Evolutionary conservation across 2,888 invertebrate genomes (phyloP).

Genomic region (Brenthis ino): DNA sequence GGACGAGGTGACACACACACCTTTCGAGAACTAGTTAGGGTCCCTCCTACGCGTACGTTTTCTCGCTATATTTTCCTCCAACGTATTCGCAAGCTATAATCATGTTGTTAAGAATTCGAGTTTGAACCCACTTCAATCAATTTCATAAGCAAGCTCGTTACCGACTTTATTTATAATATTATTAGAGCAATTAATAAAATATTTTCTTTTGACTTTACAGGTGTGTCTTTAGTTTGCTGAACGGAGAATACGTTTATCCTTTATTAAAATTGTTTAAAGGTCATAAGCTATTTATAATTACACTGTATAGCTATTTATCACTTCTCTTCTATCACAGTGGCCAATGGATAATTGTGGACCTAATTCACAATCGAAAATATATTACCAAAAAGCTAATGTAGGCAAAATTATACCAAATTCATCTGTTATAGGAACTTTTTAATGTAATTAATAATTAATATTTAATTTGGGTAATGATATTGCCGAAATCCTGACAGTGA

Average conservation of each 20-base stretch:
- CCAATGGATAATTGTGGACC: conserved; percentile 63
- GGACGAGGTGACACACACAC: too few species aligned
- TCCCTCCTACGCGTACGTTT: too few species aligned
- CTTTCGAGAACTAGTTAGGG: too few species aligned
- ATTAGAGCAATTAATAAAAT: not conserved
- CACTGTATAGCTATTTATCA: conserved; percentile 53
- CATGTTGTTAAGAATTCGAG: too few species aligned
- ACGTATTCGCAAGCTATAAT: too few species aligned
- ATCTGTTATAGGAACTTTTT: not conserved
- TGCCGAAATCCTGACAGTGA: too few species aligned
- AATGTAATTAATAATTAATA: too few species aligned
- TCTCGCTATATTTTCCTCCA: too few species aligned
- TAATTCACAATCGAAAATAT: conserved; percentile 54
- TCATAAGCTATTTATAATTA: conserved; percentile 48
- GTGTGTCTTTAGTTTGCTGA: conserved; percentile 51
- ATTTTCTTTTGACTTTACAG: conserved; percentile 47
- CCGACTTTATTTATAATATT: not conserved
- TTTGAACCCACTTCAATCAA: too few species aligned
- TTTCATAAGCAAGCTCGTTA: too few species aligned
- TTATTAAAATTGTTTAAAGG: conserved; percentile 51
- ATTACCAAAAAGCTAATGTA: conserved; percentile 17
- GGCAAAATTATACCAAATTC: not conserved
- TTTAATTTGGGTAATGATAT: too few species aligned
- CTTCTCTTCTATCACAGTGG: conserved; percentile 62
- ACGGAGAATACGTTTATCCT: conserved; percentile 64